Percentiles rank a stretch among this genome's conserved stretches.
Evolutionary conservation across 1,140 invertebrate genomes (phyloP).

Genomic region (Papilio machaon): DNA sequence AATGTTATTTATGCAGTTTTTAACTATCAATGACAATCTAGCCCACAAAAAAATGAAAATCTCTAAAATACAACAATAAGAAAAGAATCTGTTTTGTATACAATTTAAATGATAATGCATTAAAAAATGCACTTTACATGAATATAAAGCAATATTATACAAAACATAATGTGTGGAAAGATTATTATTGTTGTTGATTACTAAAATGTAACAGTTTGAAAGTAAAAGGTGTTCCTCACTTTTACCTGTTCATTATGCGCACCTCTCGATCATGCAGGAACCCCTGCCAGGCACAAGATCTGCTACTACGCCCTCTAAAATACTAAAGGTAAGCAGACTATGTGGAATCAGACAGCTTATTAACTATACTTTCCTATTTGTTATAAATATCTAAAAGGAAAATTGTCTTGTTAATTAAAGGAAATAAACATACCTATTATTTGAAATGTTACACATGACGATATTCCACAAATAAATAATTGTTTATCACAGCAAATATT

Average conservation of each 20-base stretch:
- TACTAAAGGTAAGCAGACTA: constrained; percentile 15
- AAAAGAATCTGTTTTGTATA: too few species aligned
- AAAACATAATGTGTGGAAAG: neutral
- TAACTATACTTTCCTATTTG: neutral
- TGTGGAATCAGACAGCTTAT: neutral
- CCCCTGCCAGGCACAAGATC: constrained; percentile 7
- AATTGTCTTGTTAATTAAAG: neutral
- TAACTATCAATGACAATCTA: too few species aligned
- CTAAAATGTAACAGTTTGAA: neutral
- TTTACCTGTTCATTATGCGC: constrained; percentile 20
- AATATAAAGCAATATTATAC: neutral
- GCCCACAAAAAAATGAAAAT: too few species aligned
- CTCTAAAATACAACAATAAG: too few species aligned
- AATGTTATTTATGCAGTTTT: too few species aligned
- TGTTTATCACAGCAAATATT: too few species aligned
- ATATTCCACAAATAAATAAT: too few species aligned
- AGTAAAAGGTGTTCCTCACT: constrained; percentile 1
- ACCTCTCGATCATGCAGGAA: constrained; percentile 27
- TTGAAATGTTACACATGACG: too few species aligned
- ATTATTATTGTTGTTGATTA: neutral
- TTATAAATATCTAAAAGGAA: neutral
- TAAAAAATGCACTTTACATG: too few species aligned
- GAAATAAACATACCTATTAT: too few species aligned
- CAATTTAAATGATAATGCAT: too few species aligned
- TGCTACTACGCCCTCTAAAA: constrained; percentile 12